Percentiles rank a stretch among this genome's conserved stretches.
Evolutionary conservation across 2,888 invertebrate species (phyloP).

Genomic region (Xylota segnis): DNA sequence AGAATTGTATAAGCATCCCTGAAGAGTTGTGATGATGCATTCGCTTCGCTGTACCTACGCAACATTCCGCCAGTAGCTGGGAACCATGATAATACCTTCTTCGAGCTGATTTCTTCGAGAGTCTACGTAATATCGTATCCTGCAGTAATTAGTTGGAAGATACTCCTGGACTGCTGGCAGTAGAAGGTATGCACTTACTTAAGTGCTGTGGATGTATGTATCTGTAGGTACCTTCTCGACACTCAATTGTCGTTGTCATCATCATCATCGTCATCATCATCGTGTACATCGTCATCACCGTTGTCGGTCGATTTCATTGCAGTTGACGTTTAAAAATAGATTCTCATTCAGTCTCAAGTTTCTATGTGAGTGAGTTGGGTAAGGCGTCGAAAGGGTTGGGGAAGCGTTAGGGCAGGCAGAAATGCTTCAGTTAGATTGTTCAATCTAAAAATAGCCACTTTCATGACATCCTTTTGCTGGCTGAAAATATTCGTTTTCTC

Average conservation of each 20-base stretch:
- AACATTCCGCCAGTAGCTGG: neutral
- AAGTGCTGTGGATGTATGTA: slow-evolving; percentile 35
- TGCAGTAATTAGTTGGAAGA: slow-evolving; percentile 58
- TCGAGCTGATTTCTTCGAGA: slow-evolving; percentile 4
- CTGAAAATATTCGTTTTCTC: neutral
- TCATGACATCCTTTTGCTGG: slow-evolving; percentile 53
- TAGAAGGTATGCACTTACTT: slow-evolving; percentile 18
- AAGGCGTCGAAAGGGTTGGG: neutral
- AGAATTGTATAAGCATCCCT: neutral
- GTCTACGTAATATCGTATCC: slow-evolving; percentile 45
- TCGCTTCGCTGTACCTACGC: neutral
- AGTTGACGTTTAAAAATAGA: slow-evolving; percentile 66
- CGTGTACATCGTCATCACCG: slow-evolving; percentile 9
- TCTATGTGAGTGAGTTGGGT: slow-evolving; percentile 37
- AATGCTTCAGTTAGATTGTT: slow-evolving; percentile 26
- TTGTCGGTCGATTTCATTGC: slow-evolving; percentile 18
- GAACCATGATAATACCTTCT: slow-evolving; percentile 13
- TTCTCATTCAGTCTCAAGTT: slow-evolving; percentile 46
- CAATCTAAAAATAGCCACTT: slow-evolving; percentile 62
- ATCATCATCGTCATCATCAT: neutral
- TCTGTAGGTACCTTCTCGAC: slow-evolving; percentile 37
- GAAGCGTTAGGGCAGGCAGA: neutral
- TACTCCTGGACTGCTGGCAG: slow-evolving; percentile 14
- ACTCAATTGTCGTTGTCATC: slow-evolving; percentile 46
- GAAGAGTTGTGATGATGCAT: slow-evolving; percentile 21